Conservation (phyloP, 2,797 vertebrate species). For the Sebastes elongatus region DNA sequence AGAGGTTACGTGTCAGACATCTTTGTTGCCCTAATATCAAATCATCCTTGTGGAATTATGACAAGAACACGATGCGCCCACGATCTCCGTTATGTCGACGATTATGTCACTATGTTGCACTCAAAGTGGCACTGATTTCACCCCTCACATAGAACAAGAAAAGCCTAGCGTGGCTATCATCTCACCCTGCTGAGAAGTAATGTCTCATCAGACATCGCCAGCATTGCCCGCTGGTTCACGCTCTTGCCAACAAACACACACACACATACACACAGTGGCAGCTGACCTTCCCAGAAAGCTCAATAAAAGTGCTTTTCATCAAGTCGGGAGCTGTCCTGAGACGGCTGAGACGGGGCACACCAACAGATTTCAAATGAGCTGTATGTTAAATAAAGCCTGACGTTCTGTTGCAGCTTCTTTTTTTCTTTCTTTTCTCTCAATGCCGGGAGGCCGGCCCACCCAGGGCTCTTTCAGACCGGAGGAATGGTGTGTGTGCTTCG, state of each 20-base stretch:
- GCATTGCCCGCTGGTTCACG: slow-evolving; percentile 39
- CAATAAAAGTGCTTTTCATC: slow-evolving; percentile 82
- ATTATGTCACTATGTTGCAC: not conserved
- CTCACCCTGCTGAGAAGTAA: slow-evolving; percentile 63
- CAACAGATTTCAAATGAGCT: slow-evolving; percentile 82
- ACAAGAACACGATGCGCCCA: not conserved
- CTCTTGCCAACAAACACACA: slow-evolving; percentile 53
- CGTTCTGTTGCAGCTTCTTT: slow-evolving; percentile 67
- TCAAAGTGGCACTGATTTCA: slow-evolving; percentile 14
- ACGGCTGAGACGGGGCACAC: slow-evolving; percentile 73
- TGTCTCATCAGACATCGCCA: slow-evolving; percentile 56
- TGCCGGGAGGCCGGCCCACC: slow-evolving; percentile 56
- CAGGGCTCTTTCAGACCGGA: slow-evolving; percentile 55
- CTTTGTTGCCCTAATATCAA: not conserved
- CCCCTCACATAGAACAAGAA: not conserved
- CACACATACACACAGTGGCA: slow-evolving; percentile 59
- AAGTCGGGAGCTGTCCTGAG: slow-evolving; percentile 76
- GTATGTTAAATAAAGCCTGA: slow-evolving; percentile 76
- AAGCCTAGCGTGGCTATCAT: not conserved
- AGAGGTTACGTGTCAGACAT: not conserved
- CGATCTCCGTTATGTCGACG: not conserved
- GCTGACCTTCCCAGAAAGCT: slow-evolving; percentile 77
- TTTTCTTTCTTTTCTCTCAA: slow-evolving; percentile 49
- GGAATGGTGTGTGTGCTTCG: slow-evolving; percentile 27
- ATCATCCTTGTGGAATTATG: not conserved